Base-by-base conservation (phyloP, 2,888 invertebrate species). In the Lepidochitona cinerea region DNA sequence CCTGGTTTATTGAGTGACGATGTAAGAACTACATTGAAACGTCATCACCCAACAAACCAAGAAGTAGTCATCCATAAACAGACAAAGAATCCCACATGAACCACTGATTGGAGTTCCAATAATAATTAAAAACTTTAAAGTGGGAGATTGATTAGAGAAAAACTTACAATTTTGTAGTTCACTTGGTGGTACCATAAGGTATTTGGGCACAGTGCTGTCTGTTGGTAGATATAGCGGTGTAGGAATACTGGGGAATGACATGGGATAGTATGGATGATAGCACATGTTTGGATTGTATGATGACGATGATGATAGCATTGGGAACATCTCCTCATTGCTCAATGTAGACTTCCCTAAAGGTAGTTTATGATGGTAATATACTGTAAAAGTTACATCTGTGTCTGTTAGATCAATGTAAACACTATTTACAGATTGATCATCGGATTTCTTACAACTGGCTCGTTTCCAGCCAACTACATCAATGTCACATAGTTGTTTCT, bases 381-480 rank as follows among this genome's bases (percentile, higher is more conserved):
- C 86, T 36, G 84, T 83, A 37, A 85, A 81, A 66, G 84, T 81
- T 36, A 89, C 84, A 76, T 88, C 89, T 23, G 83, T 85, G 71
- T 86, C 87, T 0, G 87, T 88, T 59, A 89, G 78, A 78, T 89
- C 89, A 37, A 89, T 82, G 77, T 84, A 89, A 6, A 89, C 86
- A 68, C 82, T 81, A 69, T 87, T 84, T 5, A 81, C 69, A 6
- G 73, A 69, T 33, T 83, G 78, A 69, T 75, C 79, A 5, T 75
- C 74, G 53, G 67, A 49, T n/a, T 67, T 37, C 1, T 29, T 18
- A n/a, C 71, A 37, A 37, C 74, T 71, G 33, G 74, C 73, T 52
- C 80, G 78, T 66, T 79, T 76, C 18, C 75, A 66, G 65, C 81
- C 79, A 5, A 82, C 80, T 41, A 85, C 81, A 37, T 83, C 84